A percentile compares a stretch with the other conserved stretches of the same genome.
These are phyloP conservation scores for Hipparchia sbordonii DNA, from an alignment of 2,888 invertebrate species.

Conservation along the genomic window DNA sequence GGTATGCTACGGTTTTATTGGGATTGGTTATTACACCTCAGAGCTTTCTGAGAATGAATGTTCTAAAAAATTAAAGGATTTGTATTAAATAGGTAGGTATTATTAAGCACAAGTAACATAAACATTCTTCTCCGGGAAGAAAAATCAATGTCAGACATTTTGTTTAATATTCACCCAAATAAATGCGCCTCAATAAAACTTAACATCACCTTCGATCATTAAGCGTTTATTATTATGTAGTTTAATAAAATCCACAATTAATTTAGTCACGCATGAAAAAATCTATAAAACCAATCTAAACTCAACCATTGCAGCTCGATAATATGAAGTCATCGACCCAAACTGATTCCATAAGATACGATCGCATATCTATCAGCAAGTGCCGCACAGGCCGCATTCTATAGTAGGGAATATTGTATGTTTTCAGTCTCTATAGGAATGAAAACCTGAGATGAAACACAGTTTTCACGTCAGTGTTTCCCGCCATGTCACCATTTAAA, in stretches of 20 bases:
- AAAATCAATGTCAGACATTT: neutral
- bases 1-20: slow-evolving; percentile 29
- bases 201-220: slow-evolving; percentile 25
- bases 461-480: too few relatives aligned
- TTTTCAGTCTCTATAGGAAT: neutral
- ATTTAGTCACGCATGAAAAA: slow-evolving; percentile 37
- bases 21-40: slow-evolving; percentile 9
- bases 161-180: slow-evolving; percentile 3
- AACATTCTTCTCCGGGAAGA: neutral
- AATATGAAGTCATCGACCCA: slow-evolving; percentile 57
- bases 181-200: slow-evolving; percentile 16
- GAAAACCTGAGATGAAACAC: too few relatives aligned
- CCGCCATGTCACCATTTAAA: too few relatives aligned
- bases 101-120: neutral
- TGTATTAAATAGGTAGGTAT: neutral
- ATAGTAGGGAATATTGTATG: neutral
- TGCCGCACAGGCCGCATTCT: neutral
- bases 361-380: slow-evolving; percentile 1
- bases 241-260: slow-evolving; percentile 41
- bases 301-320: slow-evolving; percentile 45
- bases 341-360: slow-evolving; percentile 53
- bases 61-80: neutral
- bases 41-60: neutral
- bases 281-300: slow-evolving; percentile 39
- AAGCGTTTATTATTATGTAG: slow-evolving; percentile 34